These are phyloP conservation scores for Thamnaconus septentrionalis DNA, from an alignment of 2,113 vertebrate genomes.

Conservation along the genomic window DNA sequence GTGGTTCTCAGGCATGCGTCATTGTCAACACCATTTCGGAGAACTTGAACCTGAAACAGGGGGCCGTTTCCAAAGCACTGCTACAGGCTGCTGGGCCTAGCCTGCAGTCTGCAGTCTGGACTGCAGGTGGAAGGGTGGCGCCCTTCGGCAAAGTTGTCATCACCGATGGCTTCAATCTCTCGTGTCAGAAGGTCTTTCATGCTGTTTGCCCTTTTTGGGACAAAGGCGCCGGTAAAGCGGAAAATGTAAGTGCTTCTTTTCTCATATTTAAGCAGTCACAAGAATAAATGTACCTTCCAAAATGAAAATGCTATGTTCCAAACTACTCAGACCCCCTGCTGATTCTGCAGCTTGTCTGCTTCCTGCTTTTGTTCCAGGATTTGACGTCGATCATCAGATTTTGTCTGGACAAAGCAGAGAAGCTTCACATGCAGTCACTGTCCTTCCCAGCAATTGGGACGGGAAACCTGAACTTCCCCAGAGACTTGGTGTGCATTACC, in stretches of 20 bases:
- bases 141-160: conserved; percentile 60
- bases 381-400: conserved; percentile 68
- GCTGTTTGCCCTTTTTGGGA: conserved; percentile 72
- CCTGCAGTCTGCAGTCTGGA: conserved; percentile 65
- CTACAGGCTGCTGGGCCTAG: conserved; percentile 72
- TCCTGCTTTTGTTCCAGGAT: conserved; percentile 30
- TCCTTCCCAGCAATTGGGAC: conserved; percentile 88
- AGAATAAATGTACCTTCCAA: no score
- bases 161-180: conserved; percentile 75
- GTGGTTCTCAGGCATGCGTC: conserved; percentile 73
- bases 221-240: not conserved
- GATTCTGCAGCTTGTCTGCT: not conserved
- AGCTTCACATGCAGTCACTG: conserved; percentile 67
- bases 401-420: conserved; percentile 79
- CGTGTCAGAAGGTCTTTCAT: conserved; percentile 77
- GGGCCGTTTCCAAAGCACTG: conserved; percentile 80
- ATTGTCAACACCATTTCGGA: conserved; percentile 82
- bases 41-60: conserved; percentile 70
- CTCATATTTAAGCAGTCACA: no score
- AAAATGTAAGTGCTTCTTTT: conserved; percentile 66
- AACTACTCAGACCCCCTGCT: not conserved
- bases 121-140: accelerated
- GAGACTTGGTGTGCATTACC: conserved; percentile 68
- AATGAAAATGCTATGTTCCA: no score
- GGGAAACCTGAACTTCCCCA: conserved; percentile 85